Base-by-base conservation (phyloP, 1,140 invertebrate species). In the Whitmania pigra region DNA sequence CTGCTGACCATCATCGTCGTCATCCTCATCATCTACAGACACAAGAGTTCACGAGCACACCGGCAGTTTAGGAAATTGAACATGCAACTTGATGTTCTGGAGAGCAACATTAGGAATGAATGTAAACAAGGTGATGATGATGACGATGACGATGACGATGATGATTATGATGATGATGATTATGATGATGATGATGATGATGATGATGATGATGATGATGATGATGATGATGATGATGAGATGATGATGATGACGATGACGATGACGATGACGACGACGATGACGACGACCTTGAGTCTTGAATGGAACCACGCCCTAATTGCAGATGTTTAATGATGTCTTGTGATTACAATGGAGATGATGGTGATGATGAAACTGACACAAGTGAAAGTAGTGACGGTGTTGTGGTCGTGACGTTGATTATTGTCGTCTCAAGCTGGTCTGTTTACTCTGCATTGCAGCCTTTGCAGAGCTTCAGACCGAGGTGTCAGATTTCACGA, bases 391-490 rank as follows among this genome's bases (percentile, higher is more conserved):
- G 2, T 15, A 13, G 9, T 49, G 43, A 49, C 13, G 15, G 43
- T n/a, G n/a, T 49, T 49, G 13, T 36, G 15, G 15, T 17, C 9
- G 43, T 15, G 9, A 49, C 9, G 9, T 11, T 49, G 43, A 49
- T 49, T 49, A 49, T 49, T 49, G 5, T 74, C 4, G 66, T 73
- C 73, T 74, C 74, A 75, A 49, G 43, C 9, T 49, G n/a, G 43
- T 49, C 13, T 49, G 43, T 49, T 49, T 11, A 49, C 71, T 43
- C 25, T 72, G 31, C 76, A 78, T 11, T 53, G n/a, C 79, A 87
- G 96, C 95, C 4, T 99, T 99, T 87, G 94, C 94, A 22, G 96
- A 99, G 83, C 85, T 99, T 20, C 96, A 99, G 85, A 99, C 95
- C 2, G 95, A 98, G 83, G 97, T 99, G 91, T 94, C 92, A 66